Conservation (phyloP, 2,113 vertebrate species). For the Pandion haliaetus region DNA sequence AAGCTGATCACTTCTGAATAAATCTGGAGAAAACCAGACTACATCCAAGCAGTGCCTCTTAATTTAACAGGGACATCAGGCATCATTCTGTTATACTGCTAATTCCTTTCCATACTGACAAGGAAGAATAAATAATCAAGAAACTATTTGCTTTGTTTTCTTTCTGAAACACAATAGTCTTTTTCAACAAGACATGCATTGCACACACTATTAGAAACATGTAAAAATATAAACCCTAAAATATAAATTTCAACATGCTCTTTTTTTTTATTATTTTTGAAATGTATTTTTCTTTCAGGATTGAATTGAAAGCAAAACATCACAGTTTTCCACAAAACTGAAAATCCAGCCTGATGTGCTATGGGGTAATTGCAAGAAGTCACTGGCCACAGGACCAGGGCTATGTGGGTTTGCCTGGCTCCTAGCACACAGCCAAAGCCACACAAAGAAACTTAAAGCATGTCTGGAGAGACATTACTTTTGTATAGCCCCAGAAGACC, state of each 20-base stretch:
- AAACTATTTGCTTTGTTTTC: not conserved
- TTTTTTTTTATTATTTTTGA: not conserved
- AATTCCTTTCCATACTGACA: not conserved
- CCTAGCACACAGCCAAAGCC: not conserved
- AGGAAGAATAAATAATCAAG: not conserved
- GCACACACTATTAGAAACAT: not conserved
- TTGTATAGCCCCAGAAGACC: not conserved
- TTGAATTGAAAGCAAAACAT: not conserved
- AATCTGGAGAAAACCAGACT: not conserved
- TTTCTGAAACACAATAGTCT: not conserved
- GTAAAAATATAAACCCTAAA: not conserved
- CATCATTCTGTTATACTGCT: not conserved
- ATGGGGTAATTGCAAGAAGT: not conserved
- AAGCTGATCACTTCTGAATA: not conserved
- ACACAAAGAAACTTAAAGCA: not conserved
- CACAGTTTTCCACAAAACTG: not conserved
- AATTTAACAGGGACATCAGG: not conserved
- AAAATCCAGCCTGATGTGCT: not conserved
- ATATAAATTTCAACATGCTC: not conserved
- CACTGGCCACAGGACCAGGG: not conserved
- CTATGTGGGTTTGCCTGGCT: not conserved
- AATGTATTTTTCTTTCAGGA: not conserved
- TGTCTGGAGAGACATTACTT: not conserved
- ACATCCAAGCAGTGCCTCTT: not conserved
- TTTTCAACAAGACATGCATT: not conserved